Evolutionary conservation across 2,888 invertebrate species (phyloP).

Genomic region (Ferrisia virgata): DNA sequence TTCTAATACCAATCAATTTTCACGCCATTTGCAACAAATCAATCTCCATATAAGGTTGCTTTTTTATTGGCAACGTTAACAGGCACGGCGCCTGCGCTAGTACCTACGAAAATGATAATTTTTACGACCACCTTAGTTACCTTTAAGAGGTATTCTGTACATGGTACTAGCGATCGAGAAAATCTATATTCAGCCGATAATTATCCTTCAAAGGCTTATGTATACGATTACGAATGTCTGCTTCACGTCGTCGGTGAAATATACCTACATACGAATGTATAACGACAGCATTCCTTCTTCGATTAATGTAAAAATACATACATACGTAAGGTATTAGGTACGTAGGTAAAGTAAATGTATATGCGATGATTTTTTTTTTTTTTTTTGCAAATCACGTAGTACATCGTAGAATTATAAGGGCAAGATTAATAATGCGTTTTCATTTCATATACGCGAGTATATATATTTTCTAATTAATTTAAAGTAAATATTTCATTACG

Average conservation of each 20-base stretch:
- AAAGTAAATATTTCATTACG: conserved; percentile 23
- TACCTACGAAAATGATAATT: neutral
- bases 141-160: no score
- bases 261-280: neutral
- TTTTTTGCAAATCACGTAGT: neutral
- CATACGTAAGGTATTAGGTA: no score
- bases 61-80: neutral
- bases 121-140: neutral
- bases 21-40: neutral
- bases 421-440: neutral
- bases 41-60: neutral
- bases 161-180: no score
- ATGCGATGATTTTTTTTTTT: neutral
- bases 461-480: conserved; percentile 22
- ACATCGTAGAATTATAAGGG: neutral
- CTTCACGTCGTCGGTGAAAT: no score
- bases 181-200: no score
- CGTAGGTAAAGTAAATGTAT: no score
- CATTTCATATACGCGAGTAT: conserved; percentile 30
- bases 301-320: no score
- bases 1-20: neutral
- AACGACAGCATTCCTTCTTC: neutral
- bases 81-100: no score
- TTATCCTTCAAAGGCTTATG: neutral
- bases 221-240: no score